These are phyloP conservation scores for Anagrus nilaparvatae DNA, from an alignment of 1,140 invertebrate species.

Conservation along the genomic window DNA sequence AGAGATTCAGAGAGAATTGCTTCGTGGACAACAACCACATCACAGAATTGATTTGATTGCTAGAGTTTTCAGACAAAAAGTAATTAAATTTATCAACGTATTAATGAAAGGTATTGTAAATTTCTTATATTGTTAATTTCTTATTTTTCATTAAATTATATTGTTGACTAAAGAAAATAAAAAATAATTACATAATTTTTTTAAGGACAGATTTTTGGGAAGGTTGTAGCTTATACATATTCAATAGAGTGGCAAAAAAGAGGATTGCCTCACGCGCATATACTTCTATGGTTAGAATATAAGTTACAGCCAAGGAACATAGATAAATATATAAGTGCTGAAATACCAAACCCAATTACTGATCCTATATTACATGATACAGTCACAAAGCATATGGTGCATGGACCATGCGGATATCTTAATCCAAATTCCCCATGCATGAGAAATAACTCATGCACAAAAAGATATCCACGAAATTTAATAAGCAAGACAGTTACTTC, in stretches of 20 bases:
- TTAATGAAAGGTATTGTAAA: no score
- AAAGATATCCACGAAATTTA: constrained; percentile 32
- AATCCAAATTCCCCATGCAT: constrained; percentile 42
- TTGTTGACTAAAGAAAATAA: no score
- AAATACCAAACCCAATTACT: neutral
- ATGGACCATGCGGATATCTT: constrained; percentile 21
- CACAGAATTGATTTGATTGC: no score
- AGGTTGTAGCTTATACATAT: neutral
- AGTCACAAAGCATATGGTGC: neutral
- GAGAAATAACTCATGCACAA: constrained; percentile 38
- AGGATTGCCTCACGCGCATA: neutral
- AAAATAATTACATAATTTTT: no score
- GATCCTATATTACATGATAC: neutral
- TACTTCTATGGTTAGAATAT: neutral
- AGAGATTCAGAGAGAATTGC: no score
- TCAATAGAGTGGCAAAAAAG: neutral
- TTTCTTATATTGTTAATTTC: no score
- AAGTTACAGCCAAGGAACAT: neutral
- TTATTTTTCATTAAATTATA: no score
- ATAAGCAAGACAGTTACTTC: constrained; percentile 28
- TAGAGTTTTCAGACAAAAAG: no score
- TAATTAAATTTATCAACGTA: no score
- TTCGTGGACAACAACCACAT: no score
- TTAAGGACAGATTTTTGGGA: neutral
- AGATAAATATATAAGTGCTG: neutral